These are phyloP conservation scores for Astreopora myriophthalma DNA, from an alignment of 64 coral and sea anemone species.

Conservation along the genomic window DNA sequence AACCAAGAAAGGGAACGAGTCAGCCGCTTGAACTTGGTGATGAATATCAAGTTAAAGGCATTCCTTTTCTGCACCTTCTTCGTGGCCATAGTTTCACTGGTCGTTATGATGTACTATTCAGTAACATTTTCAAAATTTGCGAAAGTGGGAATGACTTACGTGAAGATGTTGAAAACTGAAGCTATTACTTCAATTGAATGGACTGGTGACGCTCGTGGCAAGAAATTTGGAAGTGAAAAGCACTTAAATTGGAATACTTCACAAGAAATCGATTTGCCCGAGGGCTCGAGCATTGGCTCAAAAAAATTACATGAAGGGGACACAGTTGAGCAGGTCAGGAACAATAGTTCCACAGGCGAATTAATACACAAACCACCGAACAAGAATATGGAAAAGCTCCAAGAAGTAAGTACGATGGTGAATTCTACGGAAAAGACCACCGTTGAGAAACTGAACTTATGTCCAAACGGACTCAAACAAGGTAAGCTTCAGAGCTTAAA, in stretches of 20 bases:
- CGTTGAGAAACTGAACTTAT: not conserved
- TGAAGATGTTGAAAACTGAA: not conserved
- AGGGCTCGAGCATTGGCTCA: too few relatives aligned
- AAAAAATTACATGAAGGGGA: too few relatives aligned
- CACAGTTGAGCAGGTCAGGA: too few relatives aligned
- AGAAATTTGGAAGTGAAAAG: not conserved
- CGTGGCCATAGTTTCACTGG: not conserved
- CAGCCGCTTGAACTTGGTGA: too few relatives aligned
- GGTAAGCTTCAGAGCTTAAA: not conserved
- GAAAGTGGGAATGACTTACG: not conserved
- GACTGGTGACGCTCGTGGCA: not conserved
- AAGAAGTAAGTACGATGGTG: not conserved
- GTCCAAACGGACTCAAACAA: not conserved
- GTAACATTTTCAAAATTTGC: not conserved
- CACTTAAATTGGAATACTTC: not conserved
- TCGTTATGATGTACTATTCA: conserved; percentile 17
- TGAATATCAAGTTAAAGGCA: not conserved
- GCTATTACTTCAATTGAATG: too few relatives aligned
- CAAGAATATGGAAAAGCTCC: not conserved
- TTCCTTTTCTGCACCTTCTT: not conserved
- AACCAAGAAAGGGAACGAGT: too few relatives aligned
- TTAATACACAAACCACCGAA: too few relatives aligned
- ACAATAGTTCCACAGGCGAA: too few relatives aligned
- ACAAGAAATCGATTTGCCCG: too few relatives aligned
- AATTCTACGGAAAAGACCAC: not conserved